phyloP scores from a whole-genome alignment of 1,140 invertebrate species.

The Diorhabda sublineata region DNA sequence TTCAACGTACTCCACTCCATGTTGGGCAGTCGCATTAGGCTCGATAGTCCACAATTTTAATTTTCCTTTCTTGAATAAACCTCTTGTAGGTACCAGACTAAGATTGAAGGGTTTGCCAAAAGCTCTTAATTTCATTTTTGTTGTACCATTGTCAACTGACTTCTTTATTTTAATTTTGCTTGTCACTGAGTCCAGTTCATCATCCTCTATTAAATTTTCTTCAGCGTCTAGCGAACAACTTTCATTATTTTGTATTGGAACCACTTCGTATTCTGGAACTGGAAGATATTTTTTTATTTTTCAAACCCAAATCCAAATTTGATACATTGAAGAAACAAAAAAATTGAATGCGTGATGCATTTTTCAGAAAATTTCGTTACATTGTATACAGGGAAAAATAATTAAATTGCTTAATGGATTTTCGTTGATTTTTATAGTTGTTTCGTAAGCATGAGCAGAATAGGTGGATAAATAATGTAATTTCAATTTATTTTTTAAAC shows the following conservation, averaged over 20 bases:
- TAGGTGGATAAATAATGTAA: no score
- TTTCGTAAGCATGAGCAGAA: no score
- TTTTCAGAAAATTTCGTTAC: no score
- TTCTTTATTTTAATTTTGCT: slow-evolving; percentile 9
- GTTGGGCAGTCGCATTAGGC: slow-evolving; percentile 61
- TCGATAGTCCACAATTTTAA: slow-evolving; percentile 75
- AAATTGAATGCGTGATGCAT: no score
- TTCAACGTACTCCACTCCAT: slow-evolving; percentile 73
- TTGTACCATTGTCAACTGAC: slow-evolving; percentile 26
- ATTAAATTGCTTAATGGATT: no score
- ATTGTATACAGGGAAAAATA: no score
- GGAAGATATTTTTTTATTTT: slow-evolving; percentile 31
- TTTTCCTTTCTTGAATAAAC: slow-evolving; percentile 64
- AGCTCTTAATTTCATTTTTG: slow-evolving; percentile 67
- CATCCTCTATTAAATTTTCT: slow-evolving; percentile 22
- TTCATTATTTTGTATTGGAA: slow-evolving; percentile 48
- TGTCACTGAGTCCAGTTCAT: slow-evolving; percentile 15
- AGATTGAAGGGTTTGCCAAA: slow-evolving; percentile 71
- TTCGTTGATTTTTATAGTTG: no score
- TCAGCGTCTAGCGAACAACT: slow-evolving; percentile 28
- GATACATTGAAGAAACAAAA: no score
- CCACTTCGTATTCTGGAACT: slow-evolving; percentile 67
- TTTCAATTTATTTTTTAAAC: no score
- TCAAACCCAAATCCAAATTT: neutral
- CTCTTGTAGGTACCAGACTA: slow-evolving; percentile 66